Percentiles rank a stretch among this genome's conserved stretches.
Conservation (phyloP, 2,797 vertebrate genomes). For the Xyrichtys novacula region DNA sequence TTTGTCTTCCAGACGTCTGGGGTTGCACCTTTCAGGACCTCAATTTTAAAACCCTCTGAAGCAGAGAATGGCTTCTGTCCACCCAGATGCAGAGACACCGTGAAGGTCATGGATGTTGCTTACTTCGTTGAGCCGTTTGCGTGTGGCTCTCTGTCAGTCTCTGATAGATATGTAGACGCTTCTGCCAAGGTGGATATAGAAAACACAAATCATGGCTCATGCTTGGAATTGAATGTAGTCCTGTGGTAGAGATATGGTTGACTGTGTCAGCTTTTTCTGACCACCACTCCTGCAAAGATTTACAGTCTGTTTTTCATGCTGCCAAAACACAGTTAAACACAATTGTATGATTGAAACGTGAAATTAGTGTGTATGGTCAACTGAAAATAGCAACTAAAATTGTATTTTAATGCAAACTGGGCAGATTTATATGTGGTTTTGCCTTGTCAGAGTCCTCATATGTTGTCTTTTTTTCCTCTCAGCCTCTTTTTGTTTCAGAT, state of each 20-base stretch:
- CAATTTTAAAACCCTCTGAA: slow-evolving; percentile 80
- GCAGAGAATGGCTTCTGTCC: slow-evolving; percentile 80
- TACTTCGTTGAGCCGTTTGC: slow-evolving; percentile 53
- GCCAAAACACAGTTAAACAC: background rate
- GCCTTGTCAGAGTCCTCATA: slow-evolving; percentile 5
- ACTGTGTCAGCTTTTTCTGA: slow-evolving; percentile 10
- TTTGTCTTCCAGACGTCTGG: slow-evolving; percentile 37
- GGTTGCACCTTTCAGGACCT: slow-evolving; percentile 75
- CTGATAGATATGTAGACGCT: slow-evolving; percentile 63
- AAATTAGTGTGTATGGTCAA: background rate
- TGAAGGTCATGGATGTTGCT: slow-evolving; percentile 67
- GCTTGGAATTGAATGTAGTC: slow-evolving; percentile 30
- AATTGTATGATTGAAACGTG: background rate
- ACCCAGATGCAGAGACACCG: slow-evolving; percentile 54
- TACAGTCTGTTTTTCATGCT: background rate
- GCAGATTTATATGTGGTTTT: slow-evolving; percentile 8
- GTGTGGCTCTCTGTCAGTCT: slow-evolving; percentile 55
- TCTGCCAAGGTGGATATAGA: slow-evolving; percentile 21
- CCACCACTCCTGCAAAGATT: slow-evolving; percentile 3
- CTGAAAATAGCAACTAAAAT: background rate
- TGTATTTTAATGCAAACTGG: background rate
- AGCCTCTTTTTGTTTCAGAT: slow-evolving; percentile 10
- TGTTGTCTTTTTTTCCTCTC: background rate
- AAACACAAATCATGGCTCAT: slow-evolving; percentile 41
- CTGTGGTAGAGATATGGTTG: slow-evolving; percentile 3